Evolutionary conservation across 2,797 vertebrate genomes (phyloP).

Genomic region (Tapera naevia): DNA sequence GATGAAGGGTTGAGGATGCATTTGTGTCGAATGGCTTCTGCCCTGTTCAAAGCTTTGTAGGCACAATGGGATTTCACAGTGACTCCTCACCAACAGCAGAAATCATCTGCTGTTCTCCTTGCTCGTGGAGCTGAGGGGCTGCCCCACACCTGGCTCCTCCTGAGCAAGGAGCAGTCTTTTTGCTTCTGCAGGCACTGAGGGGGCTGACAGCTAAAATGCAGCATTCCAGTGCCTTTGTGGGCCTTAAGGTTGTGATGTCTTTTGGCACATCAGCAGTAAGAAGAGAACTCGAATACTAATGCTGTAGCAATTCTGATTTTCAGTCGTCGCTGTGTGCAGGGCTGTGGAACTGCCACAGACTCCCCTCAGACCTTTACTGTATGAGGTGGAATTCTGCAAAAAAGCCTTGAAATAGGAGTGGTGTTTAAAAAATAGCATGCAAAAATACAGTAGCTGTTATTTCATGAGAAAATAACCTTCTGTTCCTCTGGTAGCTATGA

Average conservation of each 20-base stretch:
- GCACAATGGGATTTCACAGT: neutral
- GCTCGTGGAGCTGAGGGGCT: neutral
- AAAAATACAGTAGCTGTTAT: neutral
- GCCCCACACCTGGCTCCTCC: neutral
- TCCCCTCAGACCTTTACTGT: neutral
- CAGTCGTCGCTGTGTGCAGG: fast-evolving
- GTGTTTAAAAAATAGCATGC: neutral
- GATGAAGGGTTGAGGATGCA: neutral
- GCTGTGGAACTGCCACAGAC: neutral
- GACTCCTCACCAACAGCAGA: fast-evolving
- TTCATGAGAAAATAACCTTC: neutral
- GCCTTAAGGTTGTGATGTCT: neutral
- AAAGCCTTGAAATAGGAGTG: neutral
- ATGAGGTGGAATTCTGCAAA: neutral
- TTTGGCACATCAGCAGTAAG: neutral
- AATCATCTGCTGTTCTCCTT: fast-evolving
- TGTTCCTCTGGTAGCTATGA: neutral
- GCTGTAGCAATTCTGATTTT: neutral
- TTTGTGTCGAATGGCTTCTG: neutral
- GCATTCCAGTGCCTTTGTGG: neutral
- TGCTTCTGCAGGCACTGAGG: neutral
- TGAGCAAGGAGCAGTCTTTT: neutral
- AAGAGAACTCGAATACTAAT: neutral
- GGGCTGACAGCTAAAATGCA: neutral
- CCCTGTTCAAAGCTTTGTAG: neutral